Percentiles rank a stretch among this genome's conserved stretches.
These are phyloP conservation scores for Phocoena phocoena DNA, from an alignment of 2,113 vertebrate genomes.

Conservation along the genomic window DNA sequence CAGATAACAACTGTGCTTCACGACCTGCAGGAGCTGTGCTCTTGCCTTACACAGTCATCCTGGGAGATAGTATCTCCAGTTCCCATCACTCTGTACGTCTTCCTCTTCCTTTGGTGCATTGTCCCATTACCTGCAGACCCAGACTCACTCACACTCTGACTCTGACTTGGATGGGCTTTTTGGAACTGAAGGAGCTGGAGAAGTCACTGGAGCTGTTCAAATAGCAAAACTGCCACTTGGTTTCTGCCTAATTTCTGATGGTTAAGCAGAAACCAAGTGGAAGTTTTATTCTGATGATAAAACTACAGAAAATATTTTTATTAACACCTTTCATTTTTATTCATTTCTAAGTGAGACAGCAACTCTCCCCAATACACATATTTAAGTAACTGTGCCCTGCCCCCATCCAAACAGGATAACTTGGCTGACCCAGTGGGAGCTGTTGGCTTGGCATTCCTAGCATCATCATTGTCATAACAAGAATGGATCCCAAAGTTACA, in stretches of 20 bases:
- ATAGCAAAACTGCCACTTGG: neutral
- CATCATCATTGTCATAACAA: neutral
- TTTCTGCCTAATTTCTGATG: neutral
- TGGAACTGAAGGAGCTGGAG: neutral
- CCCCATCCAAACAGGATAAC: rapidly evolving
- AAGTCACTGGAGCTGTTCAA: neutral
- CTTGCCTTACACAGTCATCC: conserved; percentile 95
- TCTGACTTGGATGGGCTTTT: conserved; percentile 47
- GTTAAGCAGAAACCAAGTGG: neutral
- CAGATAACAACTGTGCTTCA: neutral
- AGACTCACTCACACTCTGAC: conserved; percentile 90
- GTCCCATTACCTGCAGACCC: conserved; percentile 90
- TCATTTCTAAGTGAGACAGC: neutral
- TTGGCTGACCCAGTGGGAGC: neutral
- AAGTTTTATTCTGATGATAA: neutral
- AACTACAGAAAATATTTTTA: neutral
- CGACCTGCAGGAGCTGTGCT: conserved; percentile 95
- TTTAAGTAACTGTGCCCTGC: neutral
- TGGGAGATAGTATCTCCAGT: conserved; percentile 90
- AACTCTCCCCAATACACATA: neutral
- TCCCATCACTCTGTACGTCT: conserved; percentile 86
- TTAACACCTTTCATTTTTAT: neutral
- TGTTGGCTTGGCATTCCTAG: neutral
- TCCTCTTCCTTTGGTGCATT: conserved; percentile 91
- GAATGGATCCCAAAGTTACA: neutral